Base-by-base conservation (phyloP, 2,888 invertebrate genomes). In the Drosophila birchii region DNA sequence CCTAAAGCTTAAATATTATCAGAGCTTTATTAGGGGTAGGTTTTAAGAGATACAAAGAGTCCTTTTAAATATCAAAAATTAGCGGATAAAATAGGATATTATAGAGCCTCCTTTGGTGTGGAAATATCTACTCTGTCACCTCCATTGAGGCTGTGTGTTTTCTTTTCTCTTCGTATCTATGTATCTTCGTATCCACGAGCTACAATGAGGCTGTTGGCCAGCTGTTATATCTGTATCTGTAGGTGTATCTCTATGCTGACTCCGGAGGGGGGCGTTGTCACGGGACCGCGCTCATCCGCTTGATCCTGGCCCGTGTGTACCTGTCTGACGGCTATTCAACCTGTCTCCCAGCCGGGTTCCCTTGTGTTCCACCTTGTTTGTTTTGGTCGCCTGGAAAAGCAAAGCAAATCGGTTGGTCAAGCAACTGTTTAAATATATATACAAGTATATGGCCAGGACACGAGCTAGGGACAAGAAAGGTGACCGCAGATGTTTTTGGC, bases 381-480 rank as follows among this genome's bases (percentile, higher is more conserved):
- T 69, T 57, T 69, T 70, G 68, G 68, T 69, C 69, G 45, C 49
- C 29, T 47, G 54, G 20, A 53, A 74, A 78, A 87, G 88, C 82
- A 85, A 64, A 83, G 76, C 82, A 85, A 83, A 83, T 83, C 88
- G 86, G 60, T 83, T 87, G 83, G 83, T 78, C 86, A 88, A 76
- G 86, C 88, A 78, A 69, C 81, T 69, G 39, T 41, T 14, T 74
- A 49, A 73, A 69, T 68, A 67, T 32, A 29, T 26, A 23, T 20
- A 12, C 12, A 8, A 23, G 23, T 14, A 44, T 8, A 4, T 8
- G 16, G 2, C 18, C 64, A 36, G 64, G 51, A 51, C 64, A 64
- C 64, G 45, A 34, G 47, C 55, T 47, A 14, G 20, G 20, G 20
- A n/a, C 36, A 16, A 36, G 26, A 16, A 47, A 34, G 51, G 29